A percentile compares a stretch with the other conserved stretches of the same genome.
Conservation (phyloP, 2,113 vertebrate species). For the Semicossyphus pulcher region DNA sequence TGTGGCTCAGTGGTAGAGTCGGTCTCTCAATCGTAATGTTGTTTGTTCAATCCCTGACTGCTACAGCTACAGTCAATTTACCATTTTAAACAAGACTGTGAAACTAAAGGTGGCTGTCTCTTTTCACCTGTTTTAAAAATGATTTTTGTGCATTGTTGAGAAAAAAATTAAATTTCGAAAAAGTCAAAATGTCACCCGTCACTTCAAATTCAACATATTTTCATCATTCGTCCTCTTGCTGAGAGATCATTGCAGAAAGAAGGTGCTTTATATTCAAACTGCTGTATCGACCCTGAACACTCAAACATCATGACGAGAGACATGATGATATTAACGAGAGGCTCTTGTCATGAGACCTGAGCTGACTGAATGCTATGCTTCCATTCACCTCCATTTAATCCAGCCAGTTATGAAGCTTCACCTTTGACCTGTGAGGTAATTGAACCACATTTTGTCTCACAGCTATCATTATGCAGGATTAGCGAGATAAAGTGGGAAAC, state of each 20-base stretch:
- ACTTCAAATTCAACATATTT: neutral
- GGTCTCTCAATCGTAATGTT: too few relatives aligned
- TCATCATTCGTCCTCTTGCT: neutral
- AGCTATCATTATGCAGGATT: conserved; percentile 1
- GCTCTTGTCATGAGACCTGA: conserved; percentile 12
- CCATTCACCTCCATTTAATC: conserved; percentile 15
- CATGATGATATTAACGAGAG: conserved; percentile 24
- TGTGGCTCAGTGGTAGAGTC: too few relatives aligned
- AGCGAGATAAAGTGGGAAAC: neutral
- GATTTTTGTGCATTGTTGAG: too few relatives aligned
- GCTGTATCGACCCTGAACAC: conserved; percentile 3
- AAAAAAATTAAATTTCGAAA: neutral
- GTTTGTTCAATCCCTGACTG: too few relatives aligned
- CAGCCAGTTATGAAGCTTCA: neutral
- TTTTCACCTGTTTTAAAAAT: too few relatives aligned
- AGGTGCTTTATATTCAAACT: neutral
- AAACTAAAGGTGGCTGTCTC: too few relatives aligned
- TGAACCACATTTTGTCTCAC: neutral
- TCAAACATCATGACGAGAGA: neutral
- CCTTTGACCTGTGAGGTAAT: conserved; percentile 21
- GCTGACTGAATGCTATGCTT: conserved; percentile 17
- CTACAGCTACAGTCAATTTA: too few relatives aligned
- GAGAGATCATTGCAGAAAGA: neutral
- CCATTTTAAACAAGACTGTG: too few relatives aligned
- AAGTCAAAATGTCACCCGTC: neutral